Evolutionary conservation across 2,797 vertebrate genomes (phyloP).

Genomic region (Hoplostethus atlanticus): DNA sequence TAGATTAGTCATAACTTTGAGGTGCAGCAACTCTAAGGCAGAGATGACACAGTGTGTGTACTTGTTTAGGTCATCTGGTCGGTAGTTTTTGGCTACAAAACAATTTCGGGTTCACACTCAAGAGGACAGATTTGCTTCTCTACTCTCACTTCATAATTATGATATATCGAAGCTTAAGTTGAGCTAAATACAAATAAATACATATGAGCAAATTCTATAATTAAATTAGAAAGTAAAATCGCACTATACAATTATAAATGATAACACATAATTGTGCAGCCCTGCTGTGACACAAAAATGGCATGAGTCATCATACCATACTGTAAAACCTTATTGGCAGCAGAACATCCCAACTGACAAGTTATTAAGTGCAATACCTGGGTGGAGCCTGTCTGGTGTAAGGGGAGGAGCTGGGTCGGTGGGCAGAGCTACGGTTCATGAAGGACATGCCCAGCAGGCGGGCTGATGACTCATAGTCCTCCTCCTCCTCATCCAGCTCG

Average conservation of each 20-base stretch:
- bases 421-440: slow-evolving; percentile 94
- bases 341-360: not conserved
- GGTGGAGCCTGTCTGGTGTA: slow-evolving; percentile 86
- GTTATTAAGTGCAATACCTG: slow-evolving; percentile 65
- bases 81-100: too few relatives aligned
- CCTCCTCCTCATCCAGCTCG: slow-evolving; percentile 96
- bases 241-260: not conserved
- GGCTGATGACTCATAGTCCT: slow-evolving; percentile 96
- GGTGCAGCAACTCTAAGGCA: too few relatives aligned
- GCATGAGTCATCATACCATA: not conserved
- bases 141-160: too few relatives aligned
- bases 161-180: too few relatives aligned
- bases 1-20: too few relatives aligned
- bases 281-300: not conserved
- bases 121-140: too few relatives aligned
- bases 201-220: not conserved
- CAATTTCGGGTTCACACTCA: too few relatives aligned
- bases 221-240: not conserved
- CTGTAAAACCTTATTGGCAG: not conserved
- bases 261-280: not conserved
- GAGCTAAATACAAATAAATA: not conserved
- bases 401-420: slow-evolving; percentile 80
- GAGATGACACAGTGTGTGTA: too few relatives aligned
- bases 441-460: slow-evolving; percentile 97
- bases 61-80: too few relatives aligned